Evolutionary conservation across 2,888 invertebrate genomes (phyloP).

Genomic region (Calliscelio sp.): DNA sequence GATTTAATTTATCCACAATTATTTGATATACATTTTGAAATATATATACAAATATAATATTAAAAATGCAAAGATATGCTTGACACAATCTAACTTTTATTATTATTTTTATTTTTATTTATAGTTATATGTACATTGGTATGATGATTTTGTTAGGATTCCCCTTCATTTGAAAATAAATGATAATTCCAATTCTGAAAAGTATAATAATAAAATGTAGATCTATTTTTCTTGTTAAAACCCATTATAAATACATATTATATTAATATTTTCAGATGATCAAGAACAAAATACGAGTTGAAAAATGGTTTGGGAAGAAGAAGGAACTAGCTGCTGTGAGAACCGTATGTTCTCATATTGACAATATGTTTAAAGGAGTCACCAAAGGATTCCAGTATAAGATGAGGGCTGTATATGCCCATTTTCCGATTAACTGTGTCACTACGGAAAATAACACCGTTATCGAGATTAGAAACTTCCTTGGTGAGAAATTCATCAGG

Average conservation of each 20-base stretch:
- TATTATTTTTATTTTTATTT: too few species aligned
- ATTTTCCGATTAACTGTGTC: slow-evolving; percentile 44
- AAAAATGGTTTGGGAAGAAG: slow-evolving; percentile 99
- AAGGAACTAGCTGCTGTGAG: slow-evolving; percentile 99
- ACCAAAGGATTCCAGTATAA: slow-evolving; percentile 99
- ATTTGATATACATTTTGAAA: too few species aligned
- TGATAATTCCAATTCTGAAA: slow-evolving; percentile 81
- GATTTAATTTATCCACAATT: too few species aligned
- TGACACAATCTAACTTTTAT: too few species aligned
- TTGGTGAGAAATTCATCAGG: slow-evolving; percentile 97
- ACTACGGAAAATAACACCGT: slow-evolving; percentile 32
- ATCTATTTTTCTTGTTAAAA: slow-evolving; percentile 89
- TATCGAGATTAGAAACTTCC: slow-evolving; percentile 46
- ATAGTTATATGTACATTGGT: neutral
- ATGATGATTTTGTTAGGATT: slow-evolving; percentile 82
- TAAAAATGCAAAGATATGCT: too few species aligned
- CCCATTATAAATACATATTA: slow-evolving; percentile 86
- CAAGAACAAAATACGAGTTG: slow-evolving; percentile 92
- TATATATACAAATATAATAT: too few species aligned
- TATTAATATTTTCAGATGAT: slow-evolving; percentile 88
- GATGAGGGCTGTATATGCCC: slow-evolving; percentile 90
- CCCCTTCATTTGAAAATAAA: slow-evolving; percentile 85
- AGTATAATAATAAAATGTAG: neutral
- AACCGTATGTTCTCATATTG: slow-evolving; percentile 99
- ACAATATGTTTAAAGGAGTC: slow-evolving; percentile 99